Evolutionary conservation across 1,140 invertebrate species (phyloP).

Genomic region (Drosophila ambigua): DNA sequence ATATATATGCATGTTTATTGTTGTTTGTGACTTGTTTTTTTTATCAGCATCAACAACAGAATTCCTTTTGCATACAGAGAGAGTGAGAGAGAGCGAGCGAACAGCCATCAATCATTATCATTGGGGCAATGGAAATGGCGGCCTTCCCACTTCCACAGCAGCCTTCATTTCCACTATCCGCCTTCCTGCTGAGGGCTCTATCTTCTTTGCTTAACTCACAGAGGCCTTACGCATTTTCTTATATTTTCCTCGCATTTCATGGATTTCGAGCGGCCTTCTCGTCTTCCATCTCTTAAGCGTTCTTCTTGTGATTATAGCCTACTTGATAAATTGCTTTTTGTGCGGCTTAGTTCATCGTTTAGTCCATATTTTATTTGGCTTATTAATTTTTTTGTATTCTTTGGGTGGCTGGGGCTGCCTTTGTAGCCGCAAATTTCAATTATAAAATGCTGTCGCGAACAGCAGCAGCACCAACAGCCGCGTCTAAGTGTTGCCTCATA

Average conservation of each 20-base stretch:
- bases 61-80: slow-evolving; percentile 20
- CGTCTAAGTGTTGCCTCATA: slow-evolving; percentile 11
- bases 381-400: slow-evolving; percentile 52
- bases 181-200: slow-evolving; percentile 33
- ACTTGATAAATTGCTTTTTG: slow-evolving; percentile 57
- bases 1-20: slow-evolving; percentile 25
- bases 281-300: too few relatives aligned
- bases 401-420: not conserved
- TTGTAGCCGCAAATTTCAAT: slow-evolving; percentile 54
- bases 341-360: slow-evolving; percentile 39
- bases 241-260: slow-evolving; percentile 3
- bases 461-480: slow-evolving; percentile 24
- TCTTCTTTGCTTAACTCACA: slow-evolving; percentile 41
- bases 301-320: slow-evolving; percentile 33
- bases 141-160: slow-evolving; percentile 11
- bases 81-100: too few relatives aligned
- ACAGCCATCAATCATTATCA: slow-evolving; percentile 63
- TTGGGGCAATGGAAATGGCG: slow-evolving; percentile 5
- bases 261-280: too few relatives aligned
- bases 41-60: slow-evolving; percentile 33
- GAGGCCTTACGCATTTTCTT: too few relatives aligned
- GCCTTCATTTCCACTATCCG: slow-evolving; percentile 23
- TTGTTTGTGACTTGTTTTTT: slow-evolving; percentile 36
- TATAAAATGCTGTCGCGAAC: slow-evolving; percentile 47
- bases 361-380: slow-evolving; percentile 52